A percentile compares a stretch with the other conserved stretches of the same genome.
Evolutionary conservation across 2,113 vertebrate genomes (phyloP).

Genomic region (Verasper variegatus): DNA sequence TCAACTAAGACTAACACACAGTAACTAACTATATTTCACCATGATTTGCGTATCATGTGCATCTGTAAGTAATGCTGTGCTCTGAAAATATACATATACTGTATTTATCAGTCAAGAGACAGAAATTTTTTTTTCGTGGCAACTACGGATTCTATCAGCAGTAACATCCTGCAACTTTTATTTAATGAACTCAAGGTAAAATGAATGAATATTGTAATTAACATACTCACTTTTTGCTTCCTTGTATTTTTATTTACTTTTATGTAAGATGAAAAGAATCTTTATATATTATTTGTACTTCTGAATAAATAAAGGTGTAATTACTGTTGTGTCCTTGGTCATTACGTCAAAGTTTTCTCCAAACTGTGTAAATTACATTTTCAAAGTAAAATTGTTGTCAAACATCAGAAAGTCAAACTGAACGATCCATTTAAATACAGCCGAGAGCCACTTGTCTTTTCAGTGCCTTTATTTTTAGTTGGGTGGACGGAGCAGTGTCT

Average conservation of each 20-base stretch:
- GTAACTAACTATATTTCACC: too few species aligned
- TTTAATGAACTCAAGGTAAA: neutral
- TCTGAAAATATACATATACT: neutral
- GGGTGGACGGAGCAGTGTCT: neutral
- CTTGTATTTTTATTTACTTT: slow-evolving; percentile 12
- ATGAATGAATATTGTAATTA: slow-evolving; percentile 19
- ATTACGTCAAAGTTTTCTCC: neutral
- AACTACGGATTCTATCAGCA: neutral
- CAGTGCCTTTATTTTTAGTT: slow-evolving; percentile 29
- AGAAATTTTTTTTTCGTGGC: too few species aligned
- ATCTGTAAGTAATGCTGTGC: neutral
- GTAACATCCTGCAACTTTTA: neutral
- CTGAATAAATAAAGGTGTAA: slow-evolving; percentile 50
- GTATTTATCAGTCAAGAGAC: neutral
- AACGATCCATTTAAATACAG: neutral
- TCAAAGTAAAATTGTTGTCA: neutral
- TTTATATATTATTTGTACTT: slow-evolving; percentile 38
- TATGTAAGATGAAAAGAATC: neutral
- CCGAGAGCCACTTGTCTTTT: slow-evolving; percentile 1
- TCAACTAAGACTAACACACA: too few species aligned
- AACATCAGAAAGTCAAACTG: slow-evolving; percentile 2
- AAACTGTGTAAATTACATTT: neutral
- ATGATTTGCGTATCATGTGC: too few species aligned
- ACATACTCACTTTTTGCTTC: slow-evolving; percentile 11
- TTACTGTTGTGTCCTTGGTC: neutral